Evolutionary conservation across 2,113 vertebrate species (phyloP).

Genomic region (Pagrus major): DNA sequence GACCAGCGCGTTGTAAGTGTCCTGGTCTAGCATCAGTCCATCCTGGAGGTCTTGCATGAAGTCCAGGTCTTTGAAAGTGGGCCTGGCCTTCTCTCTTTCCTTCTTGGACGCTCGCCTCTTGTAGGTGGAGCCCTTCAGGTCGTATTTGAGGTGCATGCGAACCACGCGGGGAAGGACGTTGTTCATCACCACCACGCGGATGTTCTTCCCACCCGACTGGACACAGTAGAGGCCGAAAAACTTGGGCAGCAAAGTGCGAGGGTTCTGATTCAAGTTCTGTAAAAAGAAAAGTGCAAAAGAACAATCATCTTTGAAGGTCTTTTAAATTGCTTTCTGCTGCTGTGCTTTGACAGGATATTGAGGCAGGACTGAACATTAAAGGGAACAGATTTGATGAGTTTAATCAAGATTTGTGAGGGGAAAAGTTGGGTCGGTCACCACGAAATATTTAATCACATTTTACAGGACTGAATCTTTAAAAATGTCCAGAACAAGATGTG

Average conservation of each 20-base stretch:
- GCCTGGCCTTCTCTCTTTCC: conserved; percentile 93
- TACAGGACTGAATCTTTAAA: background rate
- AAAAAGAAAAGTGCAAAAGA: background rate
- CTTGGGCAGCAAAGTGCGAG: conserved; percentile 96
- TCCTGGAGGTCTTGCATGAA: conserved; percentile 96
- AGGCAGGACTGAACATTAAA: background rate
- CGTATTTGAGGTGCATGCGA: conserved; percentile 98
- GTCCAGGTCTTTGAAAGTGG: conserved; percentile 97
- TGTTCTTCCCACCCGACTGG: conserved; percentile 98
- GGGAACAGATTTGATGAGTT: conserved; percentile 1
- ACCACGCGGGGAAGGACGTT: conserved; percentile 95
- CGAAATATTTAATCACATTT: conserved; percentile 6
- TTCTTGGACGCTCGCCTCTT: conserved; percentile 97
- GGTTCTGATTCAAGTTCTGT: conserved; percentile 98
- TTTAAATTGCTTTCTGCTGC: background rate
- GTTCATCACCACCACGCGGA: conserved; percentile 98
- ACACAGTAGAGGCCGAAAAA: conserved; percentile 98
- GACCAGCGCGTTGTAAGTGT: conserved; percentile 93
- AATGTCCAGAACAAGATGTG: background rate
- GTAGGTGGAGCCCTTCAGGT: conserved; percentile 98
- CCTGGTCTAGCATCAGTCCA: conserved; percentile 93
- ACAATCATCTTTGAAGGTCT: background rate
- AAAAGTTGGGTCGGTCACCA: background rate
- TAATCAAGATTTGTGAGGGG: background rate
- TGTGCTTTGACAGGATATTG: background rate